Conservation (phyloP, 1,140 invertebrate genomes). For the Bombus turneri region DNA sequence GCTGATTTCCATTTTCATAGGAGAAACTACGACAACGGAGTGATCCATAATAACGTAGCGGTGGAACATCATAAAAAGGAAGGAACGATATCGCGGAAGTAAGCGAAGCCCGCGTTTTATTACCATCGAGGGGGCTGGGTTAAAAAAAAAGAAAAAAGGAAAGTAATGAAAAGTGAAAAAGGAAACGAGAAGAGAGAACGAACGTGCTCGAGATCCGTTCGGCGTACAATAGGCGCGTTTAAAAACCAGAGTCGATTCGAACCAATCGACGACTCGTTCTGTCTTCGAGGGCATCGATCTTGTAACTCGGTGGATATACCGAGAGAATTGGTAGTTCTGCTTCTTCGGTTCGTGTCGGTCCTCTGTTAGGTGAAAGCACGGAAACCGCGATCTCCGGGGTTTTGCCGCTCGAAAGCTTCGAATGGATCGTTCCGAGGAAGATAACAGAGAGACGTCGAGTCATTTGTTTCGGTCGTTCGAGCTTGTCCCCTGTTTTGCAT, state of each 20-base stretch:
- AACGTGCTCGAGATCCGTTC: slow-evolving; percentile 15
- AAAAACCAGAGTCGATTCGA: slow-evolving; percentile 39
- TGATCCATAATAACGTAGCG: slow-evolving; percentile 30
- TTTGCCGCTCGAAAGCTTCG: slow-evolving; percentile 49
- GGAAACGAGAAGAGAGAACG: neutral
- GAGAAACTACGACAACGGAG: slow-evolving; percentile 39
- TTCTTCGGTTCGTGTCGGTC: slow-evolving; percentile 1
- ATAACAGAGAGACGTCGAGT: slow-evolving; percentile 1
- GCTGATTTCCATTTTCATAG: slow-evolving; percentile 47
- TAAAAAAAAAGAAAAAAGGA: neutral
- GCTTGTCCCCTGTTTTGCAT: slow-evolving; percentile 13
- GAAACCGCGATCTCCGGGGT: slow-evolving; percentile 17
- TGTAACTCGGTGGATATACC: slow-evolving; percentile 43
- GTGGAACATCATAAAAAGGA: neutral
- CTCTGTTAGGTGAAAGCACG: too few relatives aligned
- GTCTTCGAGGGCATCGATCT: slow-evolving; percentile 57
- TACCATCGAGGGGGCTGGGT: neutral
- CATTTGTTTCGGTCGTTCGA: slow-evolving; percentile 25
- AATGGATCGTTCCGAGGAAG: slow-evolving; percentile 8
- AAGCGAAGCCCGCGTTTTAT: slow-evolving; percentile 51
- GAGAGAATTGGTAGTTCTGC: slow-evolving; percentile 33
- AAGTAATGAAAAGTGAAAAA: neutral
- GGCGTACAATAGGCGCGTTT: slow-evolving; percentile 13
- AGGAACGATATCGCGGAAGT: slow-evolving; percentile 37
- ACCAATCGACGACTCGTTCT: slow-evolving; percentile 34